Base-by-base conservation (phyloP, 2,797 vertebrate species). In the Fringilla coelebs region DNA sequence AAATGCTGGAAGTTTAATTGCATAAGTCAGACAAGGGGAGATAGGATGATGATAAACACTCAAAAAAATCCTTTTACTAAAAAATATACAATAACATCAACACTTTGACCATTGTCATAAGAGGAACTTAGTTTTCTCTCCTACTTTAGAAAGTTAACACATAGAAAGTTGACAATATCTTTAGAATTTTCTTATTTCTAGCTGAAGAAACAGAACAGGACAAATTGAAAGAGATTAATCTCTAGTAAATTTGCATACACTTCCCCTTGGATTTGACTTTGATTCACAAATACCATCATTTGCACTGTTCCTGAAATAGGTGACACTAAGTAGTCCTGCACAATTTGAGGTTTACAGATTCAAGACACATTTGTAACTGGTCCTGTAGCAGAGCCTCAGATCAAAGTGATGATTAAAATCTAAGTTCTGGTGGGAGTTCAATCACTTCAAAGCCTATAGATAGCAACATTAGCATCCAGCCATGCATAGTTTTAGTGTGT, bases 341-440 rank as follows among this genome's bases (percentile, higher is more conserved):
- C 68, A 87, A 85, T 93, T 94, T 94, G 76, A 94, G 77, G 36
- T 94, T 97, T 97, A 94, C 84, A 91, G 79, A 96, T 96, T 96
- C 6, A 0, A 96, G 81, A 92, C 89, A 89, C 90, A 96, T 95
- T 93, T 96, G 94, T 97, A 97, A 83, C 81, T 85, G 94, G 90
- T 87, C 78, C 96, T 89, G 74, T 91, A 96, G 94, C 94, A 83
- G 71, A 92, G 90, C 71, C 81, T 70, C 61, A 94, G 96, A 97
- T 96, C 96, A 97, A 97, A 97, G 96, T 9, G 32, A 91, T 95
- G 89, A 97, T 97, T 97, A 96, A 97, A 96, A 96, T 93, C 94
- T 92, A 92, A 94, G 68, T 95, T 96, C 94, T 92, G 62, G 61
- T 87, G 92, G 91, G 95, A 94, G 93, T 88, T 96, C 93, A 96